Base-by-base conservation (phyloP, 35 echinoderm and acorn worm genomes). In the Hemicentrotus pulcherrimus region DNA sequence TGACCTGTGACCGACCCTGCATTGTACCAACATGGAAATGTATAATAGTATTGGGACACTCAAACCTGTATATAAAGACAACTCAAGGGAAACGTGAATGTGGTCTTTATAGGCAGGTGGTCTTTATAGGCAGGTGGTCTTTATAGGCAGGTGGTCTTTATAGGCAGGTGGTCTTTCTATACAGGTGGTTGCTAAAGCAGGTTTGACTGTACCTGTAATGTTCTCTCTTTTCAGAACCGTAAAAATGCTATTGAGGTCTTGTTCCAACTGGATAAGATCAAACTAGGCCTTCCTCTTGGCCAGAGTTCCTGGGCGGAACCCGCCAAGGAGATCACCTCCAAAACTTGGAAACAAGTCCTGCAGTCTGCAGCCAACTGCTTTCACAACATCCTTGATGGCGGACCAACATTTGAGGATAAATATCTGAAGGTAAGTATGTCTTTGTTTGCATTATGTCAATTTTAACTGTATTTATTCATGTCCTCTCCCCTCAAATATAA, bases 291-390 rank as follows among this genome's bases (percentile, higher is more conserved):
- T 45, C 88, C 88, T 45, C 88, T 13, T 2, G 88, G 88, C 33
- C 88, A 90, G 2, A 90, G 32, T 5, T 90, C 91, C 32, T 93
- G 91, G 91, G 48, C 91, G 2, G 46, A 93, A 58, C 91, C 91
- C 16, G 91, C 48, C 48, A 93, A 93, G 46, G 46, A 93, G 46
- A 32, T 93, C 32, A 58, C 48, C 32, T 31, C 48, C 16, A 48
- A 33, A 28, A 93, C 91, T n/a, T 11, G 46, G 48, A 58, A 93
- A 33, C 35, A 93, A n/a, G 91, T 93, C n/a, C 46, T 58, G 15
- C 32, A 58, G 46, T 93, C n/a, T 58, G 46, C 91, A 93, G 24
- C 48, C 48, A 93, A 0, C 32, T 18, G 31, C 1, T 93, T 93
- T 47, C 5, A 93, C 12, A 0, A 15, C 8, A 90, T 90, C 88